These are phyloP conservation scores for Sciaenops ocellatus DNA, from an alignment of 2,797 vertebrate species.

Conservation along the genomic window DNA sequence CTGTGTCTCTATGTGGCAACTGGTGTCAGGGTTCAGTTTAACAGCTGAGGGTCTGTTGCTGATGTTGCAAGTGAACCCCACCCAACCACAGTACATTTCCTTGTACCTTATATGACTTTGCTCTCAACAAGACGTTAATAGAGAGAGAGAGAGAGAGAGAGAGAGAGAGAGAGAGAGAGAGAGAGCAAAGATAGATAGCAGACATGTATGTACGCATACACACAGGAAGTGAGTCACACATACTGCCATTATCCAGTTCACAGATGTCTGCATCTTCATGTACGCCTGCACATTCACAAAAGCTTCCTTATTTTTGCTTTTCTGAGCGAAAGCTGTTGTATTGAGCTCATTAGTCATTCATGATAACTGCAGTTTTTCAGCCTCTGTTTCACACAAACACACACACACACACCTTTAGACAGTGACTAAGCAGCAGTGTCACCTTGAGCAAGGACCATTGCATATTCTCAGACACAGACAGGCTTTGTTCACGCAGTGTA, in stretches of 20 bases:
- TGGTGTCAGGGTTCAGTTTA: slow-evolving; percentile 62
- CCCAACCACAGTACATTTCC: slow-evolving; percentile 24
- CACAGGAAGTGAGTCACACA: slow-evolving; percentile 69
- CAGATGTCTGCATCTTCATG: slow-evolving; percentile 28
- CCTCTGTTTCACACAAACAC: slow-evolving; percentile 30
- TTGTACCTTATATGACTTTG: neutral
- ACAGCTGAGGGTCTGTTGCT: slow-evolving; percentile 67
- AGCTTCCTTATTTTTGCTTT: neutral
- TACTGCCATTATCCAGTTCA: slow-evolving; percentile 34
- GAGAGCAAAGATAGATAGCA: slow-evolving; percentile 25
- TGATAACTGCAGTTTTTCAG: slow-evolving; percentile 26
- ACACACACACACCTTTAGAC: slow-evolving; percentile 49
- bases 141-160: slow-evolving; percentile 4
- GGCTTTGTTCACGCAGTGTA: slow-evolving; percentile 63
- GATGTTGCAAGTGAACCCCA: slow-evolving; percentile 54
- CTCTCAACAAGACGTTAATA: slow-evolving; percentile 10
- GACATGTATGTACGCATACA: neutral
- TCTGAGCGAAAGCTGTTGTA: slow-evolving; percentile 47
- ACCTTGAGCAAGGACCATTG: slow-evolving; percentile 64
- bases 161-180: slow-evolving; percentile 4
- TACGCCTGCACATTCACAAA: neutral
- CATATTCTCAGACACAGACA: slow-evolving; percentile 58
- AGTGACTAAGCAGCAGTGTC: slow-evolving; percentile 72
- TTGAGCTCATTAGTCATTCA: slow-evolving; percentile 52
- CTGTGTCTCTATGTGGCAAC: slow-evolving; percentile 43